Evolutionary conservation across 2,797 vertebrate genomes (phyloP).

Genomic region (Antrozous pallidus): DNA sequence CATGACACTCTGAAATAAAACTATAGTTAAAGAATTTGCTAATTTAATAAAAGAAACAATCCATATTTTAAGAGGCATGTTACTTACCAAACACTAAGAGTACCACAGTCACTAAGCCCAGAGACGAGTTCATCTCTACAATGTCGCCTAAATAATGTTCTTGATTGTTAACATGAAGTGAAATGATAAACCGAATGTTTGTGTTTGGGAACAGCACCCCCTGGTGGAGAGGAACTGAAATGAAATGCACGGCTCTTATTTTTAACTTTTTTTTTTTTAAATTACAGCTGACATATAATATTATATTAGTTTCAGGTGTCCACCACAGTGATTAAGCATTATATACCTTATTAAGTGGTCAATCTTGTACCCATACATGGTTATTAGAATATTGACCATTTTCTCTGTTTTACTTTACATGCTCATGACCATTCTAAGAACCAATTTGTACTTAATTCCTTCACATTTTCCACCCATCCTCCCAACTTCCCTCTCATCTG

Average conservation of each 20-base stretch:
- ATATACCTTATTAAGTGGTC: background rate
- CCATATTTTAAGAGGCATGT: background rate
- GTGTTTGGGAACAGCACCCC: background rate
- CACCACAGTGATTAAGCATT: background rate
- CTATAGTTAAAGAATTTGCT: background rate
- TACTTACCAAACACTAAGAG: slow-evolving; percentile 56
- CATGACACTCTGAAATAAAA: background rate
- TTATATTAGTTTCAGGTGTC: background rate
- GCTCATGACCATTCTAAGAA: background rate
- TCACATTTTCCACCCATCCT: background rate
- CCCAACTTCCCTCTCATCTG: background rate
- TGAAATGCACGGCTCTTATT: background rate
- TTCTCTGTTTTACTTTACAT: background rate
- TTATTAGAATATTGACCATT: background rate
- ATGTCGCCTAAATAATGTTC: background rate
- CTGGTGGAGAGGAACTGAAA: background rate
- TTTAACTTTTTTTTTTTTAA: background rate
- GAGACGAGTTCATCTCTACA: slow-evolving; percentile 31
- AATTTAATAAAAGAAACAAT: background rate
- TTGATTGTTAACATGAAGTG: background rate
- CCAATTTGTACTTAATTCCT: background rate
- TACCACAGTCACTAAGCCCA: background rate
- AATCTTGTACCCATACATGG: background rate
- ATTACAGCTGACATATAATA: background rate
- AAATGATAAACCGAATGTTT: background rate